Percentiles rank a stretch among this genome's conserved stretches.
phyloP scores from a whole-genome alignment of 2,797 vertebrate species.

The Taeniopygia guttata region DNA sequence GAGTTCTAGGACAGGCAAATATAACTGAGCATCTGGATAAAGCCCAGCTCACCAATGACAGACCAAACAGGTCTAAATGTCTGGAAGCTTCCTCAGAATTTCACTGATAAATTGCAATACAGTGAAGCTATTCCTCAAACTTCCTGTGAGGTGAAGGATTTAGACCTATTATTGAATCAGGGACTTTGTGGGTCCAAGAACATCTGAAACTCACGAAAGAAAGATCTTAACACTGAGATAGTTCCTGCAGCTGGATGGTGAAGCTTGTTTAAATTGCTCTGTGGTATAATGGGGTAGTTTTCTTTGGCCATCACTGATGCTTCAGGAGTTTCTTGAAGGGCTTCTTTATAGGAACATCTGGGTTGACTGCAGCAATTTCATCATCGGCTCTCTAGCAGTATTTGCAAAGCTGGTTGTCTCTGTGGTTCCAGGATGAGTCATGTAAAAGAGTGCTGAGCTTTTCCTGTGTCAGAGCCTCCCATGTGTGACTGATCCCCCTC shows the following conservation, averaged over 20 bases:
- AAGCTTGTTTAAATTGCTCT: slow-evolving; percentile 8
- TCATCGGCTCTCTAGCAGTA: not conserved
- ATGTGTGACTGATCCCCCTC: slow-evolving; percentile 42
- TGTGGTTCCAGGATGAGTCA: slow-evolving; percentile 1
- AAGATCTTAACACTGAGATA: not conserved
- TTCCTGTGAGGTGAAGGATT: not conserved
- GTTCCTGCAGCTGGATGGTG: not conserved
- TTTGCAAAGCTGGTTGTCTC: slow-evolving; percentile 44
- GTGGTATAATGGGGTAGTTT: slow-evolving; percentile 29
- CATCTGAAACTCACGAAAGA: not conserved
- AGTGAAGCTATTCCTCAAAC: not conserved
- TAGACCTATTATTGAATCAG: not conserved
- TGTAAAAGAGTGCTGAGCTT: slow-evolving; percentile 3
- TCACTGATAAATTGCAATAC: not conserved
- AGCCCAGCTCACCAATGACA: not conserved
- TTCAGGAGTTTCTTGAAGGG: slow-evolving; percentile 44
- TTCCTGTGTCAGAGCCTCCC: slow-evolving; percentile 8
- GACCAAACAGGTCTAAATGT: not conserved
- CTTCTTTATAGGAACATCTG: slow-evolving; percentile 35
- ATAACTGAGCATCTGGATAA: not conserved
- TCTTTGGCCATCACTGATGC: slow-evolving; percentile 10
- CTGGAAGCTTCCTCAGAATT: not conserved
- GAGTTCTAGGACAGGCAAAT: not conserved
- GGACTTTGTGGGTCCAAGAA: not conserved
- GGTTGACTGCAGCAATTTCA: slow-evolving; percentile 5